Evolutionary conservation across 2,888 invertebrate species (phyloP), one percentile per base, ranked within the genome.

Genomic region (Ophion ellenae): DNA sequence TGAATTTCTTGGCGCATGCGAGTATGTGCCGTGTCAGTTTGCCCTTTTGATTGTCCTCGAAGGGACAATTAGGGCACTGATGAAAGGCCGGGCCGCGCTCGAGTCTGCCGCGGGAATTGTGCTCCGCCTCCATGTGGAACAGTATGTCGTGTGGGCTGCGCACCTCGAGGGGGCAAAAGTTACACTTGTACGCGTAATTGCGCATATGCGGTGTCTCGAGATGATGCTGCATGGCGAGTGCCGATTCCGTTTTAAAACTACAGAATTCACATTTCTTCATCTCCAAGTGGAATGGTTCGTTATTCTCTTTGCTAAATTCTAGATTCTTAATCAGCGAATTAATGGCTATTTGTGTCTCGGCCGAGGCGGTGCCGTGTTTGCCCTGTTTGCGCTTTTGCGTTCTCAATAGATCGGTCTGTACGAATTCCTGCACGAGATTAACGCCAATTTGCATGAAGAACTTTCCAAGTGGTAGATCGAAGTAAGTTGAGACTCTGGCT

Each of bases 51-150:
- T 98, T 98, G 90, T 98, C 98, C 94, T 99, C 99, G 92, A 98
- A 99, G 0, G 98, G 97, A 95, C 99, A 99, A 92, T 98, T 97
- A 0, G 97, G 97, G 93, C 99, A 99, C 93, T 98, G 98, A 94
- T 98, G 98, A 94, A 97, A 97, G 0, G 97, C 97, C 40, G 97
- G 97, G 0, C 98, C 97, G 87, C 97, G 96, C 90, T 98, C 98
- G 84, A 99, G 94, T 86, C 97, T 96, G 6, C 98, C 98, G 90
- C 97, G 95, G 20, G 97, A 96, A 89, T 97, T 97, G 94, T 99
- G 99, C 91, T 97, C 97, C 0, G 97, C 97, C 93, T 98, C 98
- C 97, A 98, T 98, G 92, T 99, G 99, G 92, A 96, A 97, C 32
- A 98, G 95, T 89, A 98, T 98, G 92, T 98, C 98, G 91, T 97